A percentile compares a stretch with the other conserved stretches of the same genome.
Evolutionary conservation across 1,140 invertebrate genomes (phyloP).

Genomic region (Drosophila ambigua): DNA sequence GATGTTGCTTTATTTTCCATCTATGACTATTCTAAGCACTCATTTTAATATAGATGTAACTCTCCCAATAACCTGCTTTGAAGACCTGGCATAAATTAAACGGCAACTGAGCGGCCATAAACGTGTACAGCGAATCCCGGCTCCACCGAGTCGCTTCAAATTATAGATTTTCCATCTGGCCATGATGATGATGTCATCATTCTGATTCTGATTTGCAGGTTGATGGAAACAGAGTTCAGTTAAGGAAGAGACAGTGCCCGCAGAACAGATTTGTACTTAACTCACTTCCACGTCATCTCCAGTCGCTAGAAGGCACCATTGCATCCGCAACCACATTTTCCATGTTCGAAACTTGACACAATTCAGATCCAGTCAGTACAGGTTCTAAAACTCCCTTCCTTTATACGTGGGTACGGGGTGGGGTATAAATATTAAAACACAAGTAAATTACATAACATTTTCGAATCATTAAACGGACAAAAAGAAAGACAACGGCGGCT

Average conservation of each 20-base stretch:
- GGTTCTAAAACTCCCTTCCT: too few relatives aligned
- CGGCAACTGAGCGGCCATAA: constrained; percentile 18
- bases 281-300: background rate
- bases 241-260: too few relatives aligned
- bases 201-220: background rate
- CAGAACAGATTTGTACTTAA: constrained; percentile 10
- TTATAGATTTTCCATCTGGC: constrained; percentile 39
- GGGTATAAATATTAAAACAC: too few relatives aligned
- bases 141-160: constrained; percentile 45
- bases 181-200: constrained; percentile 47
- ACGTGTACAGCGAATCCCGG: constrained; percentile 18
- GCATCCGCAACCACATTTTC: too few relatives aligned
- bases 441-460: constrained; percentile 26
- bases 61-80: constrained; percentile 4
- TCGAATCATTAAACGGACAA: constrained; percentile 41
- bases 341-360: too few relatives aligned
- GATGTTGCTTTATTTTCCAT: background rate
- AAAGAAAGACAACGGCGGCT: constrained; percentile 2
- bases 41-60: constrained; percentile 32
- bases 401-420: too few relatives aligned
- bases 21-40: constrained; percentile 20
- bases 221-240: constrained; percentile 1
- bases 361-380: too few relatives aligned
- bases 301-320: too few relatives aligned
- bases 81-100: constrained; percentile 39